Evolutionary conservation across 2,797 vertebrate genomes (phyloP), one percentile per base, ranked within the genome.

Genomic region (Phyllotis vaccarum): DNA sequence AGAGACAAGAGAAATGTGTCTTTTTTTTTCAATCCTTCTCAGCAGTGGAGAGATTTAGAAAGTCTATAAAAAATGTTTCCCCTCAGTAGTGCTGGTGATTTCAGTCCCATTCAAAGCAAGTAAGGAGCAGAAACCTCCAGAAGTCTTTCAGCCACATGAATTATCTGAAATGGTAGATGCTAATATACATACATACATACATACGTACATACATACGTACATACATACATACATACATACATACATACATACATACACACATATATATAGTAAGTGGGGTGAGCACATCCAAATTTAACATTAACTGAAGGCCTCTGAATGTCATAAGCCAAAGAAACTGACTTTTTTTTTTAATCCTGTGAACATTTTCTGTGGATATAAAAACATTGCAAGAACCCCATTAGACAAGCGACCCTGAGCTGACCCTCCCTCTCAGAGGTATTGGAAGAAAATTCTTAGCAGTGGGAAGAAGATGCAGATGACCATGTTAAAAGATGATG

Each of bases 1-100:
- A 97, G 94, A 98, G 96, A 97, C 86, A 89, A 89, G 96, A 97
- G 97, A 97, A 97, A 94, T 95, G 75, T 46, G 75, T 40, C 64
- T 70, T 88, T 89, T 90, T 76, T 90, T 88, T 54, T 0, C 14
- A 93, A 54, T 34, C 97, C 94, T 98, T 97, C 89, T 96, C 91
- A 21, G 86, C 95, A 95, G 64, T 89, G 82, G 90, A 86, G 64
- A 95, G 97, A 98, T 94, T 97, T 74, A 92, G 82, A 98, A 98
- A 97, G 82, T 60, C 85, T 95, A 91, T 75, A 93, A 97, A 97
- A 49, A 95, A 94, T 91, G 11, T 96, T 97, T 93, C 83, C 89
- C 97, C 97, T 95, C 87, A 96, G 94, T 93, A 94, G 92, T 95
- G 92, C 72, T 93, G 0, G 14, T 91, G 80, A 97, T 94, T 97